Evolutionary conservation across 2,797 vertebrate species (phyloP).

Genomic region (Sebastolobus alascanus): DNA sequence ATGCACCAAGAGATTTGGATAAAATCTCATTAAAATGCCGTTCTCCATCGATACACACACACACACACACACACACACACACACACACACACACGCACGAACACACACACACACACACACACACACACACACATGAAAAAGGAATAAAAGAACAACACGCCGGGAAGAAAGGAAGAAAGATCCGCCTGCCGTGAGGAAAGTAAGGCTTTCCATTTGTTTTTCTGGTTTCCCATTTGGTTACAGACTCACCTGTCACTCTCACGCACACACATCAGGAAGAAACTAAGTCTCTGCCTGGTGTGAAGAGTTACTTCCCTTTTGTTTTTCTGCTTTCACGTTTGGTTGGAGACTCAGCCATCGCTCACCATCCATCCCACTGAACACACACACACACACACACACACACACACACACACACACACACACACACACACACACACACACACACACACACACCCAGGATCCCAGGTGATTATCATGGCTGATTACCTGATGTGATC

Average conservation of each 20-base stretch:
- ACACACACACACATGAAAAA: conserved; percentile 2
- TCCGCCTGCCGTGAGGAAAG: conserved; percentile 53
- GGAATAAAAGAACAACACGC: conserved; percentile 21
- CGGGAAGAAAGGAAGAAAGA: conserved; percentile 23
- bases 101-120: conserved; percentile 21
- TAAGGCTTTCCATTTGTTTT: conserved; percentile 63
- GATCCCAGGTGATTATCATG: conserved; percentile 67
- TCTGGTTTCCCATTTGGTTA: conserved; percentile 57
- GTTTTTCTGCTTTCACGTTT: conserved; percentile 26
- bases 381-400: conserved; percentile 1
- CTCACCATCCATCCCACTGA: conserved; percentile 17
- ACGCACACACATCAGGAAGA: not conserved
- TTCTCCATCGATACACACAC: conserved; percentile 73
- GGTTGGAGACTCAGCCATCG: conserved; percentile 1
- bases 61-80: conserved; percentile 8
- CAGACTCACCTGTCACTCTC: conserved; percentile 44
- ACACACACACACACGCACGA: conserved; percentile 12
- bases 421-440: conserved; percentile 13
- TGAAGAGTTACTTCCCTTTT: conserved; percentile 23
- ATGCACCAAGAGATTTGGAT: conserved; percentile 62
- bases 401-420: not conserved
- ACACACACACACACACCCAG: conserved; percentile 12
- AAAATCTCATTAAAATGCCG: conserved; percentile 79
- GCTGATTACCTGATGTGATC: conserved; percentile 82
- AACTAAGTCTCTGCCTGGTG: not conserved